Base-by-base conservation (phyloP, 2,888 invertebrate species). In the Andrena haemorrhoa region DNA sequence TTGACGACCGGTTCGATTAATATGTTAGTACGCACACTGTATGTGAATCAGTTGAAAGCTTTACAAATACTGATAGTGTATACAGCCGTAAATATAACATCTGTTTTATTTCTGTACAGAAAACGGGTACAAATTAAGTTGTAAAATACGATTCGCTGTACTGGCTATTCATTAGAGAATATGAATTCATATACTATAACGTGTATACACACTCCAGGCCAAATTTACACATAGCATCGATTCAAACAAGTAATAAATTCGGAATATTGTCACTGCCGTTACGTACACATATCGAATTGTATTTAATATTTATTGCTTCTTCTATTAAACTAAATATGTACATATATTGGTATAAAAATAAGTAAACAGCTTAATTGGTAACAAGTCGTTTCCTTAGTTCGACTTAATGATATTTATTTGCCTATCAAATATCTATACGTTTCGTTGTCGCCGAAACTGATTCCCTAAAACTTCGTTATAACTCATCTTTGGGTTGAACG, bases 1-100 rank as follows among this genome's bases (percentile, higher is more conserved):
- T 86, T 98, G 41, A 92, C 97, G 20, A 99, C 99, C 0, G 99
- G 99, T 10, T 91, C 96, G 2, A 95, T 98, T 5, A 99, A 99
- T 94, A 94, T 98, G 91, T 94, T 94, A 12, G 94, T 97, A 16
- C 94, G 95, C 82, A 97, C 98, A 3, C 93, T 95, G 70, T 92
- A 95, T 2, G 93, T 96, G 3, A 92, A 93, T 31, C 73, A 89
- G 0, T 58, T 68, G 10, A 69, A 74, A 29, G 91, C 93, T 31
- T 20, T 92, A 3, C 76, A 86, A 51, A 91, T 93, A 79, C 78
- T 94, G 10, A 80, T 91, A 26, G 86, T 79, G 4, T 94, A 94
- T 29, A 90, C 92, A 85, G 89, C 89, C 7, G 71, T 90, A 41
- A 92, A 88, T 76, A 83, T 92, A 61, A 41, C 87, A 20, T 77